phyloP scores from a whole-genome alignment of 2,797 vertebrate genomes.

The Alcedo quadribrachys region DNA sequence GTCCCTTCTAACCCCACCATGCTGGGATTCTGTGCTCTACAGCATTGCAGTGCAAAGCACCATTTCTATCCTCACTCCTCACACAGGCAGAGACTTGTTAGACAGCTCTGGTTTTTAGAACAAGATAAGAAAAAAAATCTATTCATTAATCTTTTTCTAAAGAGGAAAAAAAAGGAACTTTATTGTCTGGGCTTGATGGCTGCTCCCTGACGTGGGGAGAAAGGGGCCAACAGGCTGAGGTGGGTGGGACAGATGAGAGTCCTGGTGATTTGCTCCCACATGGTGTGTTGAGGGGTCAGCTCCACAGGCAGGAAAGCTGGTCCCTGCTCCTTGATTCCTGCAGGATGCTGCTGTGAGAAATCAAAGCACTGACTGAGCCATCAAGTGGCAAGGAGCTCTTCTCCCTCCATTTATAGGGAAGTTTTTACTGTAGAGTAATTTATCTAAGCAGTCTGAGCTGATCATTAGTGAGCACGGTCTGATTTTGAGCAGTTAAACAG shows the following conservation, averaged over 20 bases:
- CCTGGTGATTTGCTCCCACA: background rate
- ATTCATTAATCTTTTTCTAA: no score
- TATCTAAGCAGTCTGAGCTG: background rate
- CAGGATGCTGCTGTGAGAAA: background rate
- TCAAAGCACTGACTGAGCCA: background rate
- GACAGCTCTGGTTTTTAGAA: background rate
- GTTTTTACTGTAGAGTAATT: background rate
- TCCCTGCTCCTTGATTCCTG: background rate
- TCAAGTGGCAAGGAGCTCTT: background rate
- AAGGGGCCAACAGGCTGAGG: background rate
- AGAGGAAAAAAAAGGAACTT: background rate
- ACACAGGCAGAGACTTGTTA: background rate
- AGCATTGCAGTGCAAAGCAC: accelerated
- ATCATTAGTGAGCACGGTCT: background rate
- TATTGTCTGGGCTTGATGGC: background rate
- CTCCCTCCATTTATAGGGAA: background rate
- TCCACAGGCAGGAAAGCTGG: background rate
- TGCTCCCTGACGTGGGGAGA: background rate
- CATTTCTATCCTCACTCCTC: background rate
- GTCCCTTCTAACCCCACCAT: background rate
- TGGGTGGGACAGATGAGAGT: background rate
- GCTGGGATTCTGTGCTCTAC: background rate
- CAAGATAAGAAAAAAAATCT: no score
- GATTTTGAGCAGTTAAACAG: background rate
- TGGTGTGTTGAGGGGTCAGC: background rate